Conservation (phyloP, 2,113 vertebrate species). For the Diadophis punctatus region DNA sequence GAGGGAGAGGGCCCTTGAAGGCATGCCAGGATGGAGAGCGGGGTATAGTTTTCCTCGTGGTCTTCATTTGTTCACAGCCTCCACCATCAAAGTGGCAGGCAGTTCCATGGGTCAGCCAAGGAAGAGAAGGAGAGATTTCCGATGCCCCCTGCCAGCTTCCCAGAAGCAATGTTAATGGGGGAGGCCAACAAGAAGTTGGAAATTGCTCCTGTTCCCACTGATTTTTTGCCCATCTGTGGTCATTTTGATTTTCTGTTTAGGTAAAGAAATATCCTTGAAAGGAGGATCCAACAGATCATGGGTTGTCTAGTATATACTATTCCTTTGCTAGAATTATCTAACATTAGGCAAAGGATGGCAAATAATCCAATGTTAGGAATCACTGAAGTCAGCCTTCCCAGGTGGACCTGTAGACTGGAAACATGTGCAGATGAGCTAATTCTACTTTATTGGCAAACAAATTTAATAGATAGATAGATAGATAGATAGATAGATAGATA, state of each 20-base stretch:
- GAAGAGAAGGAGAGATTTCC: not conserved
- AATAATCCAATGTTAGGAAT: not conserved
- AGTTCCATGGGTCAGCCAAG: not conserved
- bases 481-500: no score
- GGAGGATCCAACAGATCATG: not conserved
- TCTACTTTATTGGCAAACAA: no score
- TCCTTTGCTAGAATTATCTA: not conserved
- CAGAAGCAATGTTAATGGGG: not conserved
- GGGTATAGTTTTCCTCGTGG: no score
- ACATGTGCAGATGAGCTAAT: no score
- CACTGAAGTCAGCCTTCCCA: not conserved
- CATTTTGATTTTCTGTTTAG: not conserved
- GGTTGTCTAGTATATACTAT: not conserved
- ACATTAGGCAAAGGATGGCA: not conserved
- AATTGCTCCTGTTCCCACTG: no score
- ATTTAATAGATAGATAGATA: no score
- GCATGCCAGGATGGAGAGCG: no score
- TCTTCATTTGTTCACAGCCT: no score
- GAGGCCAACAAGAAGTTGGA: no score
- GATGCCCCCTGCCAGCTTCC: not conserved
- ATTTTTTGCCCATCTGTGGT: not conserved
- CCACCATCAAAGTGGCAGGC: not conserved
- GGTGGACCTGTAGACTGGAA: no score
- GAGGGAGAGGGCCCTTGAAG: no score
- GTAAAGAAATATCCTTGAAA: not conserved